A percentile compares a stretch with the other conserved stretches of the same genome.
phyloP scores from a whole-genome alignment of 1,140 invertebrate genomes.

The Drosophila orena region DNA sequence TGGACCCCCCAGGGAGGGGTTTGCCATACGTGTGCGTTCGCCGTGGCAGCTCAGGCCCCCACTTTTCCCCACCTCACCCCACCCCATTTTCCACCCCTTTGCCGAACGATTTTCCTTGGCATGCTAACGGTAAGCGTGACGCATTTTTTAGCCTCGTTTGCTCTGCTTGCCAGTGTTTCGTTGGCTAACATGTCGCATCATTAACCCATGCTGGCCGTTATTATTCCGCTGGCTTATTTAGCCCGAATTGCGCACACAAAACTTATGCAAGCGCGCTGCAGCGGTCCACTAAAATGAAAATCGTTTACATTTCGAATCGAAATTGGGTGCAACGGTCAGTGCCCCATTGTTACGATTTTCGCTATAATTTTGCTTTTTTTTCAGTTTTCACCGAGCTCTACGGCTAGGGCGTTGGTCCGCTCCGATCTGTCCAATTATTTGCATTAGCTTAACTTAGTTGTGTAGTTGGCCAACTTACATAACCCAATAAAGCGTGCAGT shows the following conservation, averaged over 20 bases:
- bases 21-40: conserved; percentile 54
- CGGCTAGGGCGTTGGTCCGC: conserved; percentile 65
- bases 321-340: conserved; percentile 64
- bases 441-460: conserved; percentile 46
- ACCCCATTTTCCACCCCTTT: conserved; percentile 16
- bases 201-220: conserved; percentile 69
- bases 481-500: conserved; percentile 32
- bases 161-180: conserved; percentile 22
- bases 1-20: conserved; percentile 57
- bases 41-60: conserved; percentile 16
- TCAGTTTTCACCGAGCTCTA: not conserved
- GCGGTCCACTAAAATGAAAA: conserved; percentile 42
- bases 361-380: not conserved
- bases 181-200: conserved; percentile 72
- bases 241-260: conserved; percentile 54
- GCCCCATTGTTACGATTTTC: conserved; percentile 58
- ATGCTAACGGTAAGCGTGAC: conserved; percentile 80
- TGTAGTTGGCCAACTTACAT: conserved; percentile 59
- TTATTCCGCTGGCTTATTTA: conserved; percentile 66
- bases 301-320: conserved; percentile 69
- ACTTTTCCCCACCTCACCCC: not conserved
- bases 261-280: conserved; percentile 50
- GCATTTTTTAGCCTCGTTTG: conserved; percentile 55
- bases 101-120: conserved; percentile 28
- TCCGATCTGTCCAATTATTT: conserved; percentile 73